Evolutionary conservation across 2,797 vertebrate genomes (phyloP), one percentile per base, ranked within the genome.

Genomic region (Lerista edwardsae): DNA sequence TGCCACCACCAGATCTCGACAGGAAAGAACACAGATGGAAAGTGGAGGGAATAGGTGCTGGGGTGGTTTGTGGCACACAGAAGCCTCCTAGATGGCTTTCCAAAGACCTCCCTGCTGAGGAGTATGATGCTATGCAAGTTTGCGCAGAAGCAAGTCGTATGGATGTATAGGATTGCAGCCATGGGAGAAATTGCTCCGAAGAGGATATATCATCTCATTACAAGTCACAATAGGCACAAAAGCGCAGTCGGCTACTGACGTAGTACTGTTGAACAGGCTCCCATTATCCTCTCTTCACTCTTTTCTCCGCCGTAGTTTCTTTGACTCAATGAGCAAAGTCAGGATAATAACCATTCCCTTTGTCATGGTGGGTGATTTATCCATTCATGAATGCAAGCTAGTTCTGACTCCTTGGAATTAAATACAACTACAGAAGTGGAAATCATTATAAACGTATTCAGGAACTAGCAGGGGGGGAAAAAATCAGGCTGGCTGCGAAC

Each of bases 21-120:
- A 0, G 62, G 92, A 90, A 91, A 92, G 89, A 82, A 71, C 79
- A 91, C 85, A 90, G 93, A 87, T 57, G 88, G 85, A 85, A 80
- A 77, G 31, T 25, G 21, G 36, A 85, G 79, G 92, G 85, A 47
- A 17, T 17, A 55, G 72, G 84, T 0, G 3, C 51, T 83, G 83
- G 75, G 79, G 75, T 65, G 84, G 82, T 73, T 87, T 39, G 36
- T 39, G 64, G 75, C 69, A 72, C 80, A 78, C 61, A 89, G 36
- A 61, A 9, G 39, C 68, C 75, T 92, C 65, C 41, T 73, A 36
- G 0, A 2, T 71, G 88, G 75, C 90, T 79, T 29, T 87, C 34
- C 67, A 62, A 68, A 78, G n/a, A 69, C 68, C 17, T 80, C 79
- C n/a, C 69, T 80, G 86, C 84, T 85, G 82, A 86, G 74, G 8